phyloP scores from a whole-genome alignment of 2,888 invertebrate species.

The Melanostoma scalare region DNA sequence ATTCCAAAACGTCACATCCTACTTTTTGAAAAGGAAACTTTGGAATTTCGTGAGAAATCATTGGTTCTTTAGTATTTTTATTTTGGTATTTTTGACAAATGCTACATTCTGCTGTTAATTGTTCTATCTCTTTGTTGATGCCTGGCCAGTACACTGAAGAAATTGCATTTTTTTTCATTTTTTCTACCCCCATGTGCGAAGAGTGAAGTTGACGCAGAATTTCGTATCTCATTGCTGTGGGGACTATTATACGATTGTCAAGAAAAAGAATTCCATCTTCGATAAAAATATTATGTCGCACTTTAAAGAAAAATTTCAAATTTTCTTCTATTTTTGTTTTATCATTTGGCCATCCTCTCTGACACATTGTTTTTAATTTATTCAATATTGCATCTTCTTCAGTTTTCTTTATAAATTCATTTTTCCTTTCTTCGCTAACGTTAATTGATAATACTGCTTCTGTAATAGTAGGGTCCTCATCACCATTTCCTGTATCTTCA shows the following conservation, averaged over 20 bases:
- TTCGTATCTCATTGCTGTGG: too few species aligned
- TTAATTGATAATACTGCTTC: conserved; percentile 24
- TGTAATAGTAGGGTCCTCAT: conserved; percentile 19
- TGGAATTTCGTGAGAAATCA: conserved; percentile 35
- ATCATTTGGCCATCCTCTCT: background rate
- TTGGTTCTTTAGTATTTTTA: background rate
- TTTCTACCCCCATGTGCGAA: too few species aligned
- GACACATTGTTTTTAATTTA: conserved; percentile 5
- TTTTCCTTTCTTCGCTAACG: conserved; percentile 11
- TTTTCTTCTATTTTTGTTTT: background rate
- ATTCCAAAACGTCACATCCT: conserved; percentile 28
- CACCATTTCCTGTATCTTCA: conserved; percentile 16
- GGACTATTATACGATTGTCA: conserved; percentile 53
- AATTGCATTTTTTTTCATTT: conserved; percentile 74
- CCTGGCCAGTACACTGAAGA: conserved; percentile 76
- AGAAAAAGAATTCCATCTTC: conserved; percentile 43
- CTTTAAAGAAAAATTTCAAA: background rate
- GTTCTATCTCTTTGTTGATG: too few species aligned
- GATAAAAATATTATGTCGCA: conserved; percentile 16
- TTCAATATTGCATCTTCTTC: background rate
- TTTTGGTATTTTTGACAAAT: too few species aligned
- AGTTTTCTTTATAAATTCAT: background rate
- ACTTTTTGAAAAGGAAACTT: conserved; percentile 40
- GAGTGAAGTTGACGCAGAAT: too few species aligned
- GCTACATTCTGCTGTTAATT: too few species aligned